A percentile compares a stretch with the other conserved stretches of the same genome.
Evolutionary conservation across 30 jellyfish, hydroid and myxozoan species (phyloP).

Genomic region (Turritopsis rubra): DNA sequence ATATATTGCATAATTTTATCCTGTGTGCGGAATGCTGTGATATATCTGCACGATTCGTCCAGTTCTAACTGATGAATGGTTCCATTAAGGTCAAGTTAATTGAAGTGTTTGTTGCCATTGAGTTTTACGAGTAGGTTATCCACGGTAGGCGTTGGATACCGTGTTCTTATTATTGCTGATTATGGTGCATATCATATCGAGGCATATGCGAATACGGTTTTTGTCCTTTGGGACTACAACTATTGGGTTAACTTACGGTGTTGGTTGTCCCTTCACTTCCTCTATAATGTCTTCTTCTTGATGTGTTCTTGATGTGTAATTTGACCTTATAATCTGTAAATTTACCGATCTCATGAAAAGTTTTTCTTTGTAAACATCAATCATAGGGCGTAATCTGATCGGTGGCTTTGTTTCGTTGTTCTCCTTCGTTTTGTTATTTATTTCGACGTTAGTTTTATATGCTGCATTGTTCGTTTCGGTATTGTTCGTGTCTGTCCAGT

Average conservation of each 20-base stretch:
- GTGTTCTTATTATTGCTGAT: too few species aligned
- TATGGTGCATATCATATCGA: too few species aligned
- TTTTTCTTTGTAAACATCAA: neutral
- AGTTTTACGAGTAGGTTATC: too few species aligned
- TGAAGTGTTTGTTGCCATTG: too few species aligned
- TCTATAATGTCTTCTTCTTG: too few species aligned
- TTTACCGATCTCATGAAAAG: neutral
- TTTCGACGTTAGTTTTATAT: neutral
- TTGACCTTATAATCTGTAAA: neutral
- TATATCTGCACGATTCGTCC: neutral
- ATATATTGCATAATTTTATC: neutral
- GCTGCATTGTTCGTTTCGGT: slow-evolving; percentile 10
- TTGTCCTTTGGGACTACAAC: too few species aligned
- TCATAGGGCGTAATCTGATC: neutral
- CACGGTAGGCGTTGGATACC: too few species aligned
- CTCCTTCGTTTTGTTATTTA: neutral
- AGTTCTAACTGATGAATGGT: neutral
- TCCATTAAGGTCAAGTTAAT: too few species aligned
- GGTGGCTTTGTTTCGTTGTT: neutral
- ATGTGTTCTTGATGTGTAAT: neutral
- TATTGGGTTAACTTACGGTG: too few species aligned
- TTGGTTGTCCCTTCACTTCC: too few species aligned
- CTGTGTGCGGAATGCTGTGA: neutral
- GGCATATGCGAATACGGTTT: too few species aligned
- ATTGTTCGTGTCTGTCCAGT: neutral